phyloP scores from a whole-genome alignment of 2,113 vertebrate genomes.

The Tringa solitaria region DNA sequence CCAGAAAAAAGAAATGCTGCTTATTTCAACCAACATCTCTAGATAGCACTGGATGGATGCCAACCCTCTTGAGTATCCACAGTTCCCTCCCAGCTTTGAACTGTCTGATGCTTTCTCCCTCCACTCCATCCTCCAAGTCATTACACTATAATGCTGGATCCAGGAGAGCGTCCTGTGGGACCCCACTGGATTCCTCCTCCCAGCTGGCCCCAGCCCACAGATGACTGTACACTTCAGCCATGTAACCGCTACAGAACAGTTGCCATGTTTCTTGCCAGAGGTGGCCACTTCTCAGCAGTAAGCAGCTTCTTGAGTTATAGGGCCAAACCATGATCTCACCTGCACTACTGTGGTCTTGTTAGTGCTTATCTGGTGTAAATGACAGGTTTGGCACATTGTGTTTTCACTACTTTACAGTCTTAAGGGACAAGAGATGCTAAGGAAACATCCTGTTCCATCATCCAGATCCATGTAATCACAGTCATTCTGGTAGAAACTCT shows the following conservation, averaged over 20 bases:
- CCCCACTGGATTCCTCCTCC: constrained; percentile 13
- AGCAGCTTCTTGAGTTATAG: background rate
- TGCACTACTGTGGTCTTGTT: background rate
- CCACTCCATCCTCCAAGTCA: background rate
- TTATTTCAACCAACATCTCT: constrained; percentile 42
- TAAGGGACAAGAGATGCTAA: background rate
- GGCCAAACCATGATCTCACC: constrained; percentile 10
- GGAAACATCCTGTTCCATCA: background rate
- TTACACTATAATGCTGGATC: background rate
- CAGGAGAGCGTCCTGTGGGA: constrained; percentile 22
- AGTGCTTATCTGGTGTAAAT: background rate
- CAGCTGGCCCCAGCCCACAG: constrained; percentile 22
- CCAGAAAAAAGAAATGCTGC: constrained; percentile 9
- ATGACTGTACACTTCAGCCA: constrained; percentile 13
- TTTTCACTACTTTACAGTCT: background rate
- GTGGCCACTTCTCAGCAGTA: background rate
- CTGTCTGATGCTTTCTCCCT: background rate
- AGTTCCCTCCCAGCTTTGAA: constrained; percentile 42
- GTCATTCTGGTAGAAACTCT: background rate
- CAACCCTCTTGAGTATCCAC: constrained; percentile 9
- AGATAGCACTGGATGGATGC: constrained; percentile 41
- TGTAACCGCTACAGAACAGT: background rate
- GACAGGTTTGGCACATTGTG: background rate
- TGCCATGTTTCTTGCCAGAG: constrained; percentile 19
- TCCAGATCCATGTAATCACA: background rate